A percentile compares a stretch with the other conserved stretches of the same genome.
These are phyloP conservation scores for Cavia porcellus DNA, from an alignment of 2,113 vertebrate species.

Conservation along the genomic window DNA sequence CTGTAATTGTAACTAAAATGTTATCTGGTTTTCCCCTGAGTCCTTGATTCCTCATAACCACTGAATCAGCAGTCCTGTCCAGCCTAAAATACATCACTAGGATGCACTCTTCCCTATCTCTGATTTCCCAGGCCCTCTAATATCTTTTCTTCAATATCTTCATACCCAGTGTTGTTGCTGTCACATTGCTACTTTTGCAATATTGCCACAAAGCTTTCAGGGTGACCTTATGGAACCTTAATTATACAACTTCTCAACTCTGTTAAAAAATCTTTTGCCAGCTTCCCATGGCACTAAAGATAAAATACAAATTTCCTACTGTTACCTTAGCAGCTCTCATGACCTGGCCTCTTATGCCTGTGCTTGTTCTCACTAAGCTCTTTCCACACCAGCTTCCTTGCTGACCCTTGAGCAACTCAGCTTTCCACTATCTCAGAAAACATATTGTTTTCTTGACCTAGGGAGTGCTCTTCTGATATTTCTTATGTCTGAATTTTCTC, in stretches of 20 bases:
- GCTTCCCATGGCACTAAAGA: not conserved
- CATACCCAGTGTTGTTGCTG: not conserved
- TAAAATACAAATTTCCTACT: not conserved
- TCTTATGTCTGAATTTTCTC: not conserved
- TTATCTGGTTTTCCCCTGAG: not conserved
- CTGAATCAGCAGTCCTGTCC: not conserved
- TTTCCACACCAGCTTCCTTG: not conserved
- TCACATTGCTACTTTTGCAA: not conserved
- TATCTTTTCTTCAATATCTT: not conserved
- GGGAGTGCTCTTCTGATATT: not conserved
- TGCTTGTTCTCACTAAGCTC: not conserved
- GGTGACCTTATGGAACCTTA: not conserved
- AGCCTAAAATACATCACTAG: not conserved
- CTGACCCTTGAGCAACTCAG: not conserved
- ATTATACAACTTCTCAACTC: not conserved
- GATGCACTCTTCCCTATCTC: not conserved
- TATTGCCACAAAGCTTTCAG: not conserved
- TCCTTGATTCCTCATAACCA: not conserved
- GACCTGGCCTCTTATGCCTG: not conserved
- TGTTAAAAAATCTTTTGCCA: not conserved
- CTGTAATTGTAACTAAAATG: not conserved
- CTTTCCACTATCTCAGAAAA: not conserved
- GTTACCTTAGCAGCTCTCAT: too few relatives aligned
- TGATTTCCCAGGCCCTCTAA: not conserved
- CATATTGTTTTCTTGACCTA: not conserved